Evolutionary conservation across 1,140 invertebrate genomes (phyloP).

Genomic region (Pemphigus obesinymphae): DNA sequence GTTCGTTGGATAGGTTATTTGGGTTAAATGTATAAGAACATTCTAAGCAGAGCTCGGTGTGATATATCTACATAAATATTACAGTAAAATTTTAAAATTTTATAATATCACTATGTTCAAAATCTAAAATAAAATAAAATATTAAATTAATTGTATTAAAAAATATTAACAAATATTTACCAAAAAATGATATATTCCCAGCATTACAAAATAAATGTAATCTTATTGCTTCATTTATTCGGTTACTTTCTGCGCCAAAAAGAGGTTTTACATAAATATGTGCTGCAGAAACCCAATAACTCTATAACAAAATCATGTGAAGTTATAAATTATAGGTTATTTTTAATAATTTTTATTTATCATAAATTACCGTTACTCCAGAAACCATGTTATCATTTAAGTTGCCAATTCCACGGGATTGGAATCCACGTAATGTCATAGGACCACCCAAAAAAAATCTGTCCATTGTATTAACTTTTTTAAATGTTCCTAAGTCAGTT

Average conservation of each 20-base stretch:
- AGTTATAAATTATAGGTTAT: neutral
- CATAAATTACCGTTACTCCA: constrained; percentile 57
- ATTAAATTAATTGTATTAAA: constrained; percentile 46
- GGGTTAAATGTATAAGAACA: too few species aligned
- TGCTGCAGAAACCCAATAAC: constrained; percentile 73
- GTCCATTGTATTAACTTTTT: constrained; percentile 62
- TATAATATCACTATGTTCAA: neutral
- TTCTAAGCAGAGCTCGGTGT: too few species aligned
- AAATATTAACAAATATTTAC: neutral
- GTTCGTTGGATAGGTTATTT: too few species aligned
- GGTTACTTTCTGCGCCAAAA: constrained; percentile 64
- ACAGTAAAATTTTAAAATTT: neutral
- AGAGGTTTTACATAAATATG: constrained; percentile 81
- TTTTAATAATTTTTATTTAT: too few species aligned
- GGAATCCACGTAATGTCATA: constrained; percentile 74
- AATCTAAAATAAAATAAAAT: constrained; percentile 49
- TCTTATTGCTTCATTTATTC: constrained; percentile 66
- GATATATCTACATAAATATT: neutral
- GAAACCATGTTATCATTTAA: constrained; percentile 65
- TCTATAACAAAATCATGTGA: neutral
- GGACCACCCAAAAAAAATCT: constrained; percentile 84
- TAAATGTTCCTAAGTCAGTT: constrained; percentile 58
- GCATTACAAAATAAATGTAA: constrained; percentile 79
- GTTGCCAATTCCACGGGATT: constrained; percentile 74
- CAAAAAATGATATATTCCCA: constrained; percentile 66